Evolutionary conservation across 2,113 vertebrate genomes (phyloP).

Genomic region (Hydrochoerus hydrochaeris): DNA sequence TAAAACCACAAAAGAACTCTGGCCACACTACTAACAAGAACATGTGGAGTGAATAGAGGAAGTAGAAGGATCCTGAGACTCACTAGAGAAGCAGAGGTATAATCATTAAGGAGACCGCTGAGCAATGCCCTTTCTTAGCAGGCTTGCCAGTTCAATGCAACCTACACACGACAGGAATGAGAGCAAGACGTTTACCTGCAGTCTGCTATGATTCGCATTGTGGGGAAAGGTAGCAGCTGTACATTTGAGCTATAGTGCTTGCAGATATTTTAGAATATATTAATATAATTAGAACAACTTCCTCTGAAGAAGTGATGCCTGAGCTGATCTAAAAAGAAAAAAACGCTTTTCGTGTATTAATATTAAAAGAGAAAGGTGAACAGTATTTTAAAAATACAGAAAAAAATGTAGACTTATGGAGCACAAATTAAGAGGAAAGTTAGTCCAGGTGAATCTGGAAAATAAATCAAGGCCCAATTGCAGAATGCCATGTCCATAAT

Average conservation of each 20-base stretch:
- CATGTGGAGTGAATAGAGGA: neutral
- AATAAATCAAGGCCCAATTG: neutral
- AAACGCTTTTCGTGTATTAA: neutral
- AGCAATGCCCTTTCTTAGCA: neutral
- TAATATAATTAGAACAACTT: neutral
- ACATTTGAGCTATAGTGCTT: neutral
- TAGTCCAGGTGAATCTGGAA: neutral
- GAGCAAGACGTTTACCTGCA: neutral
- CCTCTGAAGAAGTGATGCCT: neutral
- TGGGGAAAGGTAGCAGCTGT: neutral
- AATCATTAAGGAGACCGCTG: too few species aligned
- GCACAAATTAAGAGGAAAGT: neutral
- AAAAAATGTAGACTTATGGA: neutral
- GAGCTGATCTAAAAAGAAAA: neutral
- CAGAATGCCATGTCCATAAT: neutral
- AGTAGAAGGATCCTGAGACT: neutral
- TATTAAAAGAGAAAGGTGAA: neutral
- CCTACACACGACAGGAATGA: neutral
- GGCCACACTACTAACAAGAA: neutral
- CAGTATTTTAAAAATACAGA: neutral
- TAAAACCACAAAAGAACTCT: neutral
- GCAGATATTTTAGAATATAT: neutral
- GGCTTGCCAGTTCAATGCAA: too few species aligned
- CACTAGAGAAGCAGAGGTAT: neutral
- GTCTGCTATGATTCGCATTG: neutral